phyloP scores from a whole-genome alignment of 2,797 vertebrate species.

The Miichthys miiuy region DNA sequence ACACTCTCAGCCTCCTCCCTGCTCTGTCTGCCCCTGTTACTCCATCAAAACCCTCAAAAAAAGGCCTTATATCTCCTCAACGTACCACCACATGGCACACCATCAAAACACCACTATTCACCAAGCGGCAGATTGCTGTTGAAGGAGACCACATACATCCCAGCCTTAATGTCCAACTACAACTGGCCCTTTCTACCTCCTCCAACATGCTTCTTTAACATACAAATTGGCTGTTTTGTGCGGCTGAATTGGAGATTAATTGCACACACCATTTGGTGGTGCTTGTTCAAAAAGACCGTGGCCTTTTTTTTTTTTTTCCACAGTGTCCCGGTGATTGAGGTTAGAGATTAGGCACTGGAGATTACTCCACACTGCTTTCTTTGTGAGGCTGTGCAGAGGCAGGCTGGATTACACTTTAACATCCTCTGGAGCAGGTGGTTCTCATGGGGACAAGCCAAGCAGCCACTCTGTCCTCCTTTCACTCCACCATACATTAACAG shows the following conservation, averaged over 20 bases:
- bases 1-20: slow-evolving; percentile 15
- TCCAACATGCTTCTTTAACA: slow-evolving; percentile 78
- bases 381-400: slow-evolving; percentile 62
- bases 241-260: slow-evolving; percentile 85
- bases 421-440: slow-evolving; percentile 66
- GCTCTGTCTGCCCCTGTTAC: slow-evolving; percentile 1
- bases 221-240: slow-evolving; percentile 88
- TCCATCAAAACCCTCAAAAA: slow-evolving; percentile 45
- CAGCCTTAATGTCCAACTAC: slow-evolving; percentile 57
- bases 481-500: slow-evolving; percentile 29
- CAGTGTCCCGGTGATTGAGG: slow-evolving; percentile 71
- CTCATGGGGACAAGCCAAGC: slow-evolving; percentile 55
- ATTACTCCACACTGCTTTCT: slow-evolving; percentile 67
- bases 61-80: slow-evolving; percentile 20
- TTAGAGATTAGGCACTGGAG: slow-evolving; percentile 81
- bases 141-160: slow-evolving; percentile 69
- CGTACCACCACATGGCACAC: slow-evolving; percentile 64
- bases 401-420: slow-evolving; percentile 72
- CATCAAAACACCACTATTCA: slow-evolving; percentile 73
- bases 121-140: slow-evolving; percentile 75
- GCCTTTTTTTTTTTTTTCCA: slow-evolving; percentile 53
- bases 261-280: slow-evolving; percentile 79
- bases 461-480: slow-evolving; percentile 32
- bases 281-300: slow-evolving; percentile 76
- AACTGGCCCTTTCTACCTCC: slow-evolving; percentile 40